These are phyloP conservation scores for Leptopilina syphax DNA, from an alignment of 2,888 invertebrate genomes.

Conservation along the genomic window DNA sequence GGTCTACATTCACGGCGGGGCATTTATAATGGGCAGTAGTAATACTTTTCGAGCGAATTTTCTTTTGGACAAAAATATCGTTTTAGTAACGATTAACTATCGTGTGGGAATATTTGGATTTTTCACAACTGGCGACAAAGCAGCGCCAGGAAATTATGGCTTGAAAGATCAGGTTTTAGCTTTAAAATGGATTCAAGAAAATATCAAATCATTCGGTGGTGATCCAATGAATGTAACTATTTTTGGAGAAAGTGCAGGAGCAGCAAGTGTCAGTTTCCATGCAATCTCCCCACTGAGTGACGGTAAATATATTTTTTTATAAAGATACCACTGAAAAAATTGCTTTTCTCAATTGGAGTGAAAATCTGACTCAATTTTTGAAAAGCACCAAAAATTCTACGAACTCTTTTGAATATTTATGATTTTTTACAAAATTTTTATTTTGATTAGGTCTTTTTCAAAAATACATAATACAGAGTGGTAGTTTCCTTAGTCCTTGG, in stretches of 20 bases:
- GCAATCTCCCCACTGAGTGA: conserved; percentile 40
- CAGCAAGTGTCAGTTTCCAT: conserved; percentile 49
- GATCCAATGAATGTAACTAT: conserved; percentile 50
- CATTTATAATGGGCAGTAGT: neutral
- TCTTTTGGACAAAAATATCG: conserved; percentile 1
- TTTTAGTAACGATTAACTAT: conserved; percentile 10
- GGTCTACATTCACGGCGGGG: conserved; percentile 20
- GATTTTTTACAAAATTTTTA: too few relatives aligned
- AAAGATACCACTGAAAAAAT: too few relatives aligned
- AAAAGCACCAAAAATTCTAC: too few relatives aligned
- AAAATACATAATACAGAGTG: conserved; percentile 27
- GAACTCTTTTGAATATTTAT: too few relatives aligned
- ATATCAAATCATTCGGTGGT: conserved; percentile 50
- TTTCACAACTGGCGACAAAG: conserved; percentile 54
- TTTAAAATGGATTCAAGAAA: conserved; percentile 46
- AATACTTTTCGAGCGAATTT: neutral
- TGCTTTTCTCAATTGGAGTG: too few relatives aligned
- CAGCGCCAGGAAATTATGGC: conserved; percentile 52
- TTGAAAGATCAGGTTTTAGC: conserved; percentile 52
- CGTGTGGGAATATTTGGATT: conserved; percentile 15
- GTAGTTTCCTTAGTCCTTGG: neutral
- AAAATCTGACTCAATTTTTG: too few relatives aligned
- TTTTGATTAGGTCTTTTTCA: conserved; percentile 6
- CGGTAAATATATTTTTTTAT: neutral
- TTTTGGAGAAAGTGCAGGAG: conserved; percentile 52